Percentiles rank a stretch among this genome's conserved stretches.
Conservation (phyloP, 64 coral and sea anemone genomes). For the Acropora yongei region DNA sequence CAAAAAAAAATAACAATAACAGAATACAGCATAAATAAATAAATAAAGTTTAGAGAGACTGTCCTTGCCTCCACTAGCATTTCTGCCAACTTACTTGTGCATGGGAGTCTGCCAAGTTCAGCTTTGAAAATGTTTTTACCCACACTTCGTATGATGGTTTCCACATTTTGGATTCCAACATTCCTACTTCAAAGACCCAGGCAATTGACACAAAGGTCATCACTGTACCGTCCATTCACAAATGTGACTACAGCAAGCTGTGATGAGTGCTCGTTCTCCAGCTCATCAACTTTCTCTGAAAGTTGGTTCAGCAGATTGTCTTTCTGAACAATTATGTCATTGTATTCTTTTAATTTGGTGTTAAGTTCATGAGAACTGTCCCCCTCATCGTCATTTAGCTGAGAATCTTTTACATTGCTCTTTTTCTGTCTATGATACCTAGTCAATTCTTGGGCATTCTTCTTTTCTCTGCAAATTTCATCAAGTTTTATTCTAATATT, state of each 20-base stretch:
- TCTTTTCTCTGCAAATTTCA: constrained; percentile 43
- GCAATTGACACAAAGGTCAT: constrained; percentile 42
- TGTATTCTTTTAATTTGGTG: constrained; percentile 28
- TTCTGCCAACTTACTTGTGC: constrained; percentile 39
- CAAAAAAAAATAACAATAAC: too few species aligned
- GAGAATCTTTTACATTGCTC: constrained; percentile 42
- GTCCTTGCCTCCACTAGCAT: constrained; percentile 53
- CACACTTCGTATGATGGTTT: constrained; percentile 48
- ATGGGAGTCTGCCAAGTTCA: constrained; percentile 58
- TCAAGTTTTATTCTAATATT: constrained; percentile 16
- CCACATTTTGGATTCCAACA: constrained; percentile 59
- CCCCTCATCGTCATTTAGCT: constrained; percentile 2
- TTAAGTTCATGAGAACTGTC: constrained; percentile 6
- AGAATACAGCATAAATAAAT: too few species aligned
- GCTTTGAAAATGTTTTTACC: constrained; percentile 40
- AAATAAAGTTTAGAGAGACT: neutral
- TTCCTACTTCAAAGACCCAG: constrained; percentile 25
- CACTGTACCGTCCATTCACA: constrained; percentile 52
- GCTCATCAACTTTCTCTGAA: constrained; percentile 24
- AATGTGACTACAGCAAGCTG: constrained; percentile 43
- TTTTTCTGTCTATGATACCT: constrained; percentile 40
- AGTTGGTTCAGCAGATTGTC: constrained; percentile 49
- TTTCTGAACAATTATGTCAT: constrained; percentile 45
- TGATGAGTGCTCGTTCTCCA: constrained; percentile 5
- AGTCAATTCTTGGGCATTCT: constrained; percentile 39